These are phyloP conservation scores for Apeira syringaria DNA, from an alignment of 2,888 invertebrate genomes.

Conservation along the genomic window DNA sequence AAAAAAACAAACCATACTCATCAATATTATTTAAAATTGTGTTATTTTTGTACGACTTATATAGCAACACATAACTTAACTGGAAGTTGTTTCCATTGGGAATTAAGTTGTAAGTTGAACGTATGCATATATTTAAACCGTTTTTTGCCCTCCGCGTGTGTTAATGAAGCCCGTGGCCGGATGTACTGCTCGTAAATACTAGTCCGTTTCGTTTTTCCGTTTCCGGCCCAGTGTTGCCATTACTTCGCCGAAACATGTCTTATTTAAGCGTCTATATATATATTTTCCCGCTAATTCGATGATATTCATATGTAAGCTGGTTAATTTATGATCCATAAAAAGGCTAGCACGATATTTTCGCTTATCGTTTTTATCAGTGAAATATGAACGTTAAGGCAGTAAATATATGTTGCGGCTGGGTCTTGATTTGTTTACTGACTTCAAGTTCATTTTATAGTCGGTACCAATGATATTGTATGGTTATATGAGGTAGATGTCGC, in stretches of 20 bases:
- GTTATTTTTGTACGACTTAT: conserved; percentile 10
- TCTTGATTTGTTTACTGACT: conserved; percentile 24
- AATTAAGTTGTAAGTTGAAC: conserved; percentile 39
- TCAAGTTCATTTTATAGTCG: conserved; percentile 2
- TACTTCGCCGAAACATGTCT: conserved; percentile 72
- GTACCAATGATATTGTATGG: too few relatives aligned
- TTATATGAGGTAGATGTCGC: too few relatives aligned
- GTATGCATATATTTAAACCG: conserved; percentile 41
- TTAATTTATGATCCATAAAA: conserved; percentile 52
- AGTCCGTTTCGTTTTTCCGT: conserved; percentile 78
- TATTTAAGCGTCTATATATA: conserved; percentile 64
- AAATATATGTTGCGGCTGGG: conserved; percentile 35
- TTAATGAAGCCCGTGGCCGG: conserved; percentile 71
- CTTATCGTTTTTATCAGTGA: conserved; percentile 50
- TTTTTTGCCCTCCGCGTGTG: conserved; percentile 53
- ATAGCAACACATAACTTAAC: conserved; percentile 17
- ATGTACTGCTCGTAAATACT: conserved; percentile 78
- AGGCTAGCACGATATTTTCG: conserved; percentile 45
- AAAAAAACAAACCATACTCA: too few relatives aligned
- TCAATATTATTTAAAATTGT: conserved; percentile 4
- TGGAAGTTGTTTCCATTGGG: conserved; percentile 22
- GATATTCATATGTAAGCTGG: conserved; percentile 48
- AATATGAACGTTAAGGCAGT: conserved; percentile 43
- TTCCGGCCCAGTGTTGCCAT: conserved; percentile 71
- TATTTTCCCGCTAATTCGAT: conserved; percentile 56